phyloP scores from a whole-genome alignment of 2,797 vertebrate species.

The Oryzias dopingdopingensis region DNA sequence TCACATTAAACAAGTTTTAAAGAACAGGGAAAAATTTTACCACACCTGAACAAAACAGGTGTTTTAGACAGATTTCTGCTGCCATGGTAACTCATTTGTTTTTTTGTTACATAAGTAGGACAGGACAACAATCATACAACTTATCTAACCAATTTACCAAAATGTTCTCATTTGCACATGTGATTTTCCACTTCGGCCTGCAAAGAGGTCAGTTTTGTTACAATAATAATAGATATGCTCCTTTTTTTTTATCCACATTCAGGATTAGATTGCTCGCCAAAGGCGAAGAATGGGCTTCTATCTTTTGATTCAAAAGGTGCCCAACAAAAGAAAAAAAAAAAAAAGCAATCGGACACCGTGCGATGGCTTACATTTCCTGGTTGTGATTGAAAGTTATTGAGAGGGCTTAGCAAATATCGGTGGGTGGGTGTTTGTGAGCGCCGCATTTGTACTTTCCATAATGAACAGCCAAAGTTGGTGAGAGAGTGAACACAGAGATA shows the following conservation, averaged over 20 bases:
- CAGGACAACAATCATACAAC: background rate
- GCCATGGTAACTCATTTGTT: constrained; percentile 46
- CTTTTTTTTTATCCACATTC: too few species aligned
- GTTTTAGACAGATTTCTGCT: constrained; percentile 23
- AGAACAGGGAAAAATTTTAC: constrained; percentile 13
- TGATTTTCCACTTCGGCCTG: background rate
- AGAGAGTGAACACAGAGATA: constrained; percentile 3
- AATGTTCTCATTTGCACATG: background rate
- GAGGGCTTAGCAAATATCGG: background rate
- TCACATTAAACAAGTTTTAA: background rate
- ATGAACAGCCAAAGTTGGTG: background rate
- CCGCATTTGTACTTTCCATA: constrained; percentile 18
- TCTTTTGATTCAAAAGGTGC: too few species aligned
- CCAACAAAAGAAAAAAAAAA: too few species aligned
- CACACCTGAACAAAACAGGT: constrained; percentile 26
- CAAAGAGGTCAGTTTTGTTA: background rate
- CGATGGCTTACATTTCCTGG: too few species aligned
- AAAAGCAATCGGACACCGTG: too few species aligned
- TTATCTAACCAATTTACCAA: background rate
- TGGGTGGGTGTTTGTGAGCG: constrained; percentile 21
- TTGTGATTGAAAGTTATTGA: too few species aligned
- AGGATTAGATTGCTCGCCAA: too few species aligned
- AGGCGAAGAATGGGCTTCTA: too few species aligned
- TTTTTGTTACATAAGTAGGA: background rate
- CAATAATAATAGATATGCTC: too few species aligned